These are phyloP conservation scores for Xestobium rufovillosum DNA, from an alignment of 2,888 invertebrate species.

Conservation along the genomic window DNA sequence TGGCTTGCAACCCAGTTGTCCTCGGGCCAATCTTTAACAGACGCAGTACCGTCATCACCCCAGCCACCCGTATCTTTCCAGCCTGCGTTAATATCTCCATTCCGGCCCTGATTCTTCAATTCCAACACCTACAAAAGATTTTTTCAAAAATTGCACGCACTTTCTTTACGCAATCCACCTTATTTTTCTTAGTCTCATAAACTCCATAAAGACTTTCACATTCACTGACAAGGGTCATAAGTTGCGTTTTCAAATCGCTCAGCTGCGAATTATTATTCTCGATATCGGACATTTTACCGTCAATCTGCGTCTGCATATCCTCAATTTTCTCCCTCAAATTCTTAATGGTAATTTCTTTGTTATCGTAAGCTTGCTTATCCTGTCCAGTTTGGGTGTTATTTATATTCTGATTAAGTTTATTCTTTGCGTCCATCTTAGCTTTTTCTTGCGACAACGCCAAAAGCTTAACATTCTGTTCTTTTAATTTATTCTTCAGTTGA, in stretches of 20 bases:
- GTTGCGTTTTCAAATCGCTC: conserved; percentile 61
- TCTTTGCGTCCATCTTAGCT: conserved; percentile 68
- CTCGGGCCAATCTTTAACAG: conserved; percentile 47
- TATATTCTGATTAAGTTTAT: conserved; percentile 47
- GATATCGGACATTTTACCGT: conserved; percentile 70
- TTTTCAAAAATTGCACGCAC: neutral
- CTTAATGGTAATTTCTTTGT: conserved; percentile 58
- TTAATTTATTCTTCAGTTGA: conserved; percentile 69
- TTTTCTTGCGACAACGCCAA: conserved; percentile 78
- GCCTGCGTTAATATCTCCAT: conserved; percentile 43
- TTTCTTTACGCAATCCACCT: conserved; percentile 35
- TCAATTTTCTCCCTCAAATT: conserved; percentile 59
- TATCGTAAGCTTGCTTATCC: conserved; percentile 55
- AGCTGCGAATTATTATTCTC: conserved; percentile 73
- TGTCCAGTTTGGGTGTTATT: conserved; percentile 45
- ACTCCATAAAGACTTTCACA: conserved; percentile 58
- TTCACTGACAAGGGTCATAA: conserved; percentile 59
- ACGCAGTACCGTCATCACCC: conserved; percentile 30
- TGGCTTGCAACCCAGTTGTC: conserved; percentile 38
- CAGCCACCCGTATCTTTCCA: conserved; percentile 53
- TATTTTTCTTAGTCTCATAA: conserved; percentile 61
- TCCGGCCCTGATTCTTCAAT: conserved; percentile 41
- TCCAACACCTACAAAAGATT: conserved; percentile 28
- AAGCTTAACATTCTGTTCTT: conserved; percentile 77
- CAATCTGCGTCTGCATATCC: conserved; percentile 70